These are phyloP conservation scores for Apodemus sylvaticus DNA, from an alignment of 2,113 vertebrate genomes.

Conservation along the genomic window DNA sequence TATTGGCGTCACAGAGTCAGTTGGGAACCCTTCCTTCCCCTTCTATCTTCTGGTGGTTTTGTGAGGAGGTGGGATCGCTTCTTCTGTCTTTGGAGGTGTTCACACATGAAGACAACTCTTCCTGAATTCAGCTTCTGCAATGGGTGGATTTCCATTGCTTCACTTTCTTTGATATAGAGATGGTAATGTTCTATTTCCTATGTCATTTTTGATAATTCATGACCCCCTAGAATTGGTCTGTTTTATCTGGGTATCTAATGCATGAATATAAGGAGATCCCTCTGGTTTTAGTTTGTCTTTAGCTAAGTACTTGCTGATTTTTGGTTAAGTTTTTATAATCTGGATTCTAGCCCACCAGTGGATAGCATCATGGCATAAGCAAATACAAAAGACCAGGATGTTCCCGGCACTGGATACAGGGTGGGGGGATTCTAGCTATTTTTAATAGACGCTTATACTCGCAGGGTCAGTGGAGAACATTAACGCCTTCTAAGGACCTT, in stretches of 20 bases:
- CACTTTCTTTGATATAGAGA: background rate
- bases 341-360: background rate
- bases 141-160: background rate
- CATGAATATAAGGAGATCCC: background rate
- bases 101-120: background rate
- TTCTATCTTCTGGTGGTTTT: background rate
- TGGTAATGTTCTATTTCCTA: background rate
- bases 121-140: background rate
- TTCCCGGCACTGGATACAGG: accelerated
- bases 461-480: background rate
- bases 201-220: background rate
- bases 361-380: too few relatives aligned
- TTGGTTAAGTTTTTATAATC: constrained; percentile 5
- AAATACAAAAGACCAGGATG: background rate
- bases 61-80: too few relatives aligned
- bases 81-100: background rate
- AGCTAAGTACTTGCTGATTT: constrained; percentile 50
- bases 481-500: background rate
- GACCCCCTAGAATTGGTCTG: background rate
- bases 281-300: background rate
- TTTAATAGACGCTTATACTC: background rate
- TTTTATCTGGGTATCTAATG: background rate
- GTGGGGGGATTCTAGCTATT: background rate
- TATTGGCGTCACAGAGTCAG: background rate
- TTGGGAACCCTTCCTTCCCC: background rate